Base-by-base conservation (phyloP, 2,113 vertebrate species). In the Microcebus jonahi region DNA sequence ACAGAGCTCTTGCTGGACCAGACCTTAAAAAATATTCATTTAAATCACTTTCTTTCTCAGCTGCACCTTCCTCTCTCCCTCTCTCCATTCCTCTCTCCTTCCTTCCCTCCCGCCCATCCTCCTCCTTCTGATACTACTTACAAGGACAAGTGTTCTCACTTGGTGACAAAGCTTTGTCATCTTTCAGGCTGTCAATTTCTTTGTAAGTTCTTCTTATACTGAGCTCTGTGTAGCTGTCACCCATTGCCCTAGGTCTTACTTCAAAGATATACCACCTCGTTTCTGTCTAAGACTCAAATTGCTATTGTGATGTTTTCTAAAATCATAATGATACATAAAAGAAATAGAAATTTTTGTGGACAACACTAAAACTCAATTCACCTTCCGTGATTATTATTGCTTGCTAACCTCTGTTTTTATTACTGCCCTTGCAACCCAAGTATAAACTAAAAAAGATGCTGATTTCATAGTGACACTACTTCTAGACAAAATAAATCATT, bases 241-340 rank as follows among this genome's bases (percentile, higher is more conserved):
- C 10, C 14, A 59, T 39, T 82, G 79, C 31, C 23, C 27, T 65
- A 81, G 55, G 31, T 21, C 82, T 92, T 83, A 76, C 20, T 82
- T 61, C 29, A 84, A 77, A 92, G 18, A 53, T 59, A 68, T 14
- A 39, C 15, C 18, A 31, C 53, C 57, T 76, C 1, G 39, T 59
- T 83, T 59, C 18, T 88, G 36, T 57, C 36, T 92, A 76, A n/a
- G 75, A 95, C 61, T 76, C 20, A 83, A 76, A 92, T 70, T 83
- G 39, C 13, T 81, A 82, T 65, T 91, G 36, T 65, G 39, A 57
- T 20, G n/a, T 88, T 89, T 93, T 61, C n/a, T 76, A 36, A 96
- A 79, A 29, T 89, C 6, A 50, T 70, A 39, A 91, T 20, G 18
- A 70, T 77, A 34, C 42, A 31, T 23, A 76, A 39, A 8, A 63